Base-by-base conservation (phyloP, 2,113 vertebrate genomes). In the Etheostoma cragini region DNA sequence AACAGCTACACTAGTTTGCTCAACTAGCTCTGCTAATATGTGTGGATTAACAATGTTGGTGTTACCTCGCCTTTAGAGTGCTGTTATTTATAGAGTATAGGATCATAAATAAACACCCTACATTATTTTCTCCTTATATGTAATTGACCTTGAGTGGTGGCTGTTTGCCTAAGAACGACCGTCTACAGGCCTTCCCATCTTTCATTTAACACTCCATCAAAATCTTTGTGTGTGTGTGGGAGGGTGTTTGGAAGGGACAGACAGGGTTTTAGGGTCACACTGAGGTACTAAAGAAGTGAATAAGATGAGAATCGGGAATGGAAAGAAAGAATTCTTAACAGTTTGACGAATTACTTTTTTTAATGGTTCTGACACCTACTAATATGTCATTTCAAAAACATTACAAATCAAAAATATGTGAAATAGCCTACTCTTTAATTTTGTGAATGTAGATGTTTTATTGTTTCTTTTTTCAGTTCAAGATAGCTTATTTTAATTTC, bases 271-370 rank as follows among this genome's bases (percentile, higher is more conserved):
- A 1, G 12, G 68, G 79, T 85, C 58, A 73, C 38, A 60, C 21
- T 22, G 69, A 78, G 45, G 53, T 50, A 81, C 82, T 74, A 19
- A 61, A 73, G 57, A 67, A 68, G 57, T 64, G 70, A n/a, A 75
- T 57, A 12, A 67, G 33, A 80, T 83, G 74, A 81, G 65, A 61
- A 69, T n/a, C 69, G 62, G 57, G 53, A 64, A 46, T 3, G 21
- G 42, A 79, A 38, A 70, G 42, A 35, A 50, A 52, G 21, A 50
- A 56, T 33, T 72, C 4, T 72, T 22, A 45, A 30, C 13, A 76
- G 67, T 79, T 47, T 84, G 66, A 84, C 45, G 35, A 50, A 64
- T 72, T 47, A 35, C 45, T 53, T 15, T 67, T 67, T 68, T 50
- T 46, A 68, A 84, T 76, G 73, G 49, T 26, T 68, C 21, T 68